These are phyloP conservation scores for Scyliorhinus canicula DNA, from an alignment of 2,797 vertebrate genomes.

Conservation along the genomic window DNA sequence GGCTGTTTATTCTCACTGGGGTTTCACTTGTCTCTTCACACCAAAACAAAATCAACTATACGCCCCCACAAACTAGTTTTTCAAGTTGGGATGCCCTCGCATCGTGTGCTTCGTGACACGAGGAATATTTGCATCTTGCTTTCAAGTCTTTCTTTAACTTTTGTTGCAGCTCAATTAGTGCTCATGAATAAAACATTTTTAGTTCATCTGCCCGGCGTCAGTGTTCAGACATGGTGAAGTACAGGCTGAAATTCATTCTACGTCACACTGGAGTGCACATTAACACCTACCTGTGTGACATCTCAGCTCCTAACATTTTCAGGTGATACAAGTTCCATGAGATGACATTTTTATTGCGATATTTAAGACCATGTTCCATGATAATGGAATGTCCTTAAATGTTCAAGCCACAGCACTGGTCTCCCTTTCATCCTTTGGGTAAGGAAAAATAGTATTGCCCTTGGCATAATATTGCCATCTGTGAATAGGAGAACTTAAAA, in stretches of 20 bases:
- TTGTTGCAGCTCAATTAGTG: neutral
- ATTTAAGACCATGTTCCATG: neutral
- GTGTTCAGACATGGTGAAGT: neutral
- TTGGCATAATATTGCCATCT: neutral
- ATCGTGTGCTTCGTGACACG: too few species aligned
- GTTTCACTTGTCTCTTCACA: too few species aligned
- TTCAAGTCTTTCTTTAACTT: neutral
- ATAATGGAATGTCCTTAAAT: neutral
- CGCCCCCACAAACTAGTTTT: too few species aligned
- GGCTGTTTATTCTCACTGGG: too few species aligned
- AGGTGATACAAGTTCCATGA: neutral
- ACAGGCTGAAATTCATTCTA: neutral
- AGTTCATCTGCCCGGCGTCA: neutral
- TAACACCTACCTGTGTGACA: neutral
- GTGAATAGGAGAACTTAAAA: neutral
- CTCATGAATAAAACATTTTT: neutral
- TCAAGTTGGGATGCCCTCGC: too few species aligned
- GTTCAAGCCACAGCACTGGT: neutral
- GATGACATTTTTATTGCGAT: neutral
- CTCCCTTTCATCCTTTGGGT: neutral
- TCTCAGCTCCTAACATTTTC: neutral
- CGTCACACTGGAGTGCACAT: neutral
- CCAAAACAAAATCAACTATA: too few species aligned
- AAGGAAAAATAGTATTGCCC: neutral
- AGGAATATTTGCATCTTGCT: neutral